Evolutionary conservation across 1,140 invertebrate species (phyloP).

Genomic region (Rhyzopertha dominica): DNA sequence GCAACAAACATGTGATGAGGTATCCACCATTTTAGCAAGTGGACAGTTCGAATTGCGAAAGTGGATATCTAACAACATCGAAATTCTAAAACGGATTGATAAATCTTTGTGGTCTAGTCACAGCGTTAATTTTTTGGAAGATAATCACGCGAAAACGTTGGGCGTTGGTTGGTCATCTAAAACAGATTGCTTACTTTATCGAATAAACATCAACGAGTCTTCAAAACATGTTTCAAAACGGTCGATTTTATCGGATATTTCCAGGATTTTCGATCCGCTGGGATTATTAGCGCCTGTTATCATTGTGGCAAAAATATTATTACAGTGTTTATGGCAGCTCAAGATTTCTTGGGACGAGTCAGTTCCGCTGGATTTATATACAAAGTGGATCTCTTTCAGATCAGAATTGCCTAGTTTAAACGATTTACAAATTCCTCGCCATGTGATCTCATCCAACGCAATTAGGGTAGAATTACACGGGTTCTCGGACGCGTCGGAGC

Average conservation of each 20-base stretch:
- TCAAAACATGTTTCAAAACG: too few relatives aligned
- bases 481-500: constrained; percentile 15
- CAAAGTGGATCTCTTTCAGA: constrained; percentile 14
- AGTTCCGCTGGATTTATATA: constrained; percentile 27
- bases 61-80: too few relatives aligned
- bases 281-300: constrained; percentile 40
- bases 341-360: constrained; percentile 43
- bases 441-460: constrained; percentile 5
- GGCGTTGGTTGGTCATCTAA: too few relatives aligned
- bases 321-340: constrained; percentile 43
- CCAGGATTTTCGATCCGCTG: constrained; percentile 46
- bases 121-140: too few relatives aligned
- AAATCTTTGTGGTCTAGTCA: too few relatives aligned
- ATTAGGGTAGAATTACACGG: constrained; percentile 13
- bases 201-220: too few relatives aligned
- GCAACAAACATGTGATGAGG: too few relatives aligned
- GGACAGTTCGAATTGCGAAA: too few relatives aligned
- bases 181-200: too few relatives aligned
- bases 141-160: too few relatives aligned
- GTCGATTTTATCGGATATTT: constrained; percentile 15
- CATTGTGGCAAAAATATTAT: constrained; percentile 41
- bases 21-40: too few relatives aligned
- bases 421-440: constrained; percentile 2
- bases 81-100: too few relatives aligned
- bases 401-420: constrained; percentile 2